These are phyloP conservation scores for Dryoscopus gambensis DNA, from an alignment of 2,113 vertebrate species.

Conservation along the genomic window DNA sequence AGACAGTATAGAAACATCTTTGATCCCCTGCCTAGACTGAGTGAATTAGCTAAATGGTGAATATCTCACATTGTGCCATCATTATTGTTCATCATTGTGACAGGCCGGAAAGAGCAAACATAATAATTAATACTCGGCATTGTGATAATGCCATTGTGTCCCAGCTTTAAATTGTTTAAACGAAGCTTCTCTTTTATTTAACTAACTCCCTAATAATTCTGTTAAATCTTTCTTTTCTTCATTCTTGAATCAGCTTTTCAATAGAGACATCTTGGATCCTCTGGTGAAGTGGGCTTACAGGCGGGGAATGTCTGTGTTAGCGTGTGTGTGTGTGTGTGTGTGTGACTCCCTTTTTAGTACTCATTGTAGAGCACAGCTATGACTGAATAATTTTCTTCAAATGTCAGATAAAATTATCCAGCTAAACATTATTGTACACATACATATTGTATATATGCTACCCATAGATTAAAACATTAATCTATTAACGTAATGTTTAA, in stretches of 20 bases:
- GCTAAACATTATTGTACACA: background rate
- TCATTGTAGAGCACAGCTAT: background rate
- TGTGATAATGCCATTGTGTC: background rate
- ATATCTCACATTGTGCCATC: background rate
- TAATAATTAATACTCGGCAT: background rate
- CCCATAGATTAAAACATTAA: background rate
- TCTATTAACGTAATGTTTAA: background rate
- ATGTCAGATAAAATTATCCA: background rate
- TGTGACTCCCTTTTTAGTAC: background rate
- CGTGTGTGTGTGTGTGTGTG: background rate
- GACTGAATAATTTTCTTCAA: background rate
- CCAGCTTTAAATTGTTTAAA: background rate
- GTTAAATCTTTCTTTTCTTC: background rate
- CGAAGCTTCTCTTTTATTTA: background rate
- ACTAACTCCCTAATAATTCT: background rate
- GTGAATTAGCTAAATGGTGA: background rate
- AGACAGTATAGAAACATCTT: background rate
- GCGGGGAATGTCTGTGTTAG: background rate
- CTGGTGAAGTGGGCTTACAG: background rate
- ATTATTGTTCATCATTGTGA: conserved; percentile 27
- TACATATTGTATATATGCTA: background rate
- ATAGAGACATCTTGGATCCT: background rate
- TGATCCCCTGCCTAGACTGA: conserved; percentile 29
- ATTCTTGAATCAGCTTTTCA: background rate
- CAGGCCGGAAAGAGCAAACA: conserved; percentile 18